Conservation (phyloP, 1,140 invertebrate species). For the Diabrotica undecimpunctata region DNA sequence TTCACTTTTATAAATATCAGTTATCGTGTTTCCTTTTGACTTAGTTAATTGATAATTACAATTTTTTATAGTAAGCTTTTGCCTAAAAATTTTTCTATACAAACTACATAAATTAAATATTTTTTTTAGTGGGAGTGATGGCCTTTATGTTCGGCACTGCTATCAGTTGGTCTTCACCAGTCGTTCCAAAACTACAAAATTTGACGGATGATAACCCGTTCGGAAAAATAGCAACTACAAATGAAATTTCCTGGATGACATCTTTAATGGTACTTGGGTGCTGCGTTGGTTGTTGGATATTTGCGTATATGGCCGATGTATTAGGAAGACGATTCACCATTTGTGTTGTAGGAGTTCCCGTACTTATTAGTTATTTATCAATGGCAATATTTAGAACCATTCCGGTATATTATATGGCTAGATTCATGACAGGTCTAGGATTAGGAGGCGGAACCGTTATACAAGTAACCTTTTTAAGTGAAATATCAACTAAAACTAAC, state of each 20-base stretch:
- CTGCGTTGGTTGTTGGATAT: conserved; percentile 44
- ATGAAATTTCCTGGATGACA: conserved; percentile 27
- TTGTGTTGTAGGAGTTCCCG: conserved; percentile 44
- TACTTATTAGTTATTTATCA: conserved; percentile 12
- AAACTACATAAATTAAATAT: background rate
- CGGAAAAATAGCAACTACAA: conserved; percentile 11
- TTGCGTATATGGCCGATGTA: conserved; percentile 42
- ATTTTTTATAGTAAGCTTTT: too few relatives aligned
- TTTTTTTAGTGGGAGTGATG: background rate
- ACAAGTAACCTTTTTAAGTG: conserved; percentile 51
- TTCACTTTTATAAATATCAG: too few relatives aligned
- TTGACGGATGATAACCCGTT: background rate
- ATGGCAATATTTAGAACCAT: conserved; percentile 59
- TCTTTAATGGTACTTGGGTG: conserved; percentile 70
- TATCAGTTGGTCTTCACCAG: background rate
- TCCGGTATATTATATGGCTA: conserved; percentile 49
- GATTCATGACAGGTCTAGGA: conserved; percentile 48
- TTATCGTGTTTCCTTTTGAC: too few relatives aligned
- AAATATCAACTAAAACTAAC: conserved; percentile 46
- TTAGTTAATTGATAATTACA: too few relatives aligned
- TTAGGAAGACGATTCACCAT: conserved; percentile 48
- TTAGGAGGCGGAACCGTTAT: conserved; percentile 50
- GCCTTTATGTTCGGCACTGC: background rate
- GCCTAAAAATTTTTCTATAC: too few relatives aligned
- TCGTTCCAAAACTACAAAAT: conserved; percentile 1